These are phyloP conservation scores for Poeciliopsis paucimaculata DNA, from an alignment of 2,797 vertebrate genomes.

Conservation along the genomic window DNA sequence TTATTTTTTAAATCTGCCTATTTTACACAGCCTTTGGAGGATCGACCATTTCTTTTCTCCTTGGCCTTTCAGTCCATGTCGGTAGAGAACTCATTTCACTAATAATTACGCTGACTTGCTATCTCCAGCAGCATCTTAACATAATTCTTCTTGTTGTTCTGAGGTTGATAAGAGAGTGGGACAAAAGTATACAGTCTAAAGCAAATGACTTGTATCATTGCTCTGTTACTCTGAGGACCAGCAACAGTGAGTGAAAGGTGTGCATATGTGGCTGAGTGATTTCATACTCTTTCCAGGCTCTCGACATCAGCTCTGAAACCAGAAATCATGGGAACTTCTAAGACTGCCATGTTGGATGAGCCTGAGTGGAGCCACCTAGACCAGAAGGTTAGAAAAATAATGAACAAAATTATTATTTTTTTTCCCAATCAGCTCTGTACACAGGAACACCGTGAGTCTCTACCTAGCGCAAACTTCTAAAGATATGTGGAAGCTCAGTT, in stretches of 20 bases:
- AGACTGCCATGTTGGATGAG: constrained; percentile 94
- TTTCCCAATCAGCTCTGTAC: constrained; percentile 2
- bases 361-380: constrained; percentile 91
- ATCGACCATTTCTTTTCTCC: neutral
- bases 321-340: constrained; percentile 91
- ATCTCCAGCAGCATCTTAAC: neutral
- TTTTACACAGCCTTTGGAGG: neutral
- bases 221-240: neutral
- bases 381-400: constrained; percentile 3
- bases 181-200: neutral
- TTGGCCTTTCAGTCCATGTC: neutral
- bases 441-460: neutral
- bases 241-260: neutral
- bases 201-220: neutral
- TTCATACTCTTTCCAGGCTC: constrained; percentile 89
- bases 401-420: neutral
- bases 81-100: neutral
- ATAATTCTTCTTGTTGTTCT: neutral
- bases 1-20: neutral
- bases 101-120: neutral
- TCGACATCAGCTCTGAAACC: constrained; percentile 89
- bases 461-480: constrained; percentile 92
- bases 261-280: constrained; percentile 1
- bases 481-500: constrained; percentile 86
- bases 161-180: neutral